Percentiles rank a stretch among this genome's conserved stretches.
phyloP scores from a whole-genome alignment of 2,113 vertebrate species.

The Scortum barcoo region DNA sequence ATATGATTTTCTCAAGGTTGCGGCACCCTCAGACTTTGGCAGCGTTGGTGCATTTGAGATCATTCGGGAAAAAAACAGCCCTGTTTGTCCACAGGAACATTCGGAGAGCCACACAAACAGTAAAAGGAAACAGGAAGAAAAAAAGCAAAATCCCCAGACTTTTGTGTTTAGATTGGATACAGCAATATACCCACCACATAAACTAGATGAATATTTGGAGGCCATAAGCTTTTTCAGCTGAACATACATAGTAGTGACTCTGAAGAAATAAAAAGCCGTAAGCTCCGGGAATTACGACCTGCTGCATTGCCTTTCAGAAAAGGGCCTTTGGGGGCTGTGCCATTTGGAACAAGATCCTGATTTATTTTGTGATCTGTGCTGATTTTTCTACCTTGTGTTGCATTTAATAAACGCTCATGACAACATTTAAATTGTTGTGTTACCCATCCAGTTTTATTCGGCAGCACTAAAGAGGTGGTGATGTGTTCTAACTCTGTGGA shows the following conservation, averaged over 20 bases:
- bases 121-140: constrained; percentile 67
- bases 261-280: constrained; percentile 55
- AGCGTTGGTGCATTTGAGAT: constrained; percentile 77
- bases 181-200: constrained; percentile 59
- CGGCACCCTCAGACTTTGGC: constrained; percentile 80
- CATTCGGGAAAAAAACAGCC: constrained; percentile 69
- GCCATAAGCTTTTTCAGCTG: constrained; percentile 72
- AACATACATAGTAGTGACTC: constrained; percentile 61
- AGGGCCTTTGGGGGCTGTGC: constrained; percentile 30
- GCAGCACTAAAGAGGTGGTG: constrained; percentile 24
- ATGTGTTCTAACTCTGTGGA: constrained; percentile 41
- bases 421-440: constrained; percentile 14
- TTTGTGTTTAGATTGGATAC: constrained; percentile 78
- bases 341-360: constrained; percentile 55
- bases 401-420: constrained; percentile 33
- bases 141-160: constrained; percentile 82
- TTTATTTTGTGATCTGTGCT: constrained; percentile 59
- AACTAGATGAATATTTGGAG: constrained; percentile 71
- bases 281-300: constrained; percentile 52
- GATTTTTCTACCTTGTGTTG: constrained; percentile 36
- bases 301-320: constrained; percentile 46
- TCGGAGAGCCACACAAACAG: constrained; percentile 76
- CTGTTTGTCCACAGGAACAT: constrained; percentile 77
- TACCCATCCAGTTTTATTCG: constrained; percentile 27
- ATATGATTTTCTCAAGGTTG: constrained; percentile 87